These are phyloP conservation scores for Geotrupes spiniger DNA, from an alignment of 2,888 invertebrate species.

Conservation along the genomic window DNA sequence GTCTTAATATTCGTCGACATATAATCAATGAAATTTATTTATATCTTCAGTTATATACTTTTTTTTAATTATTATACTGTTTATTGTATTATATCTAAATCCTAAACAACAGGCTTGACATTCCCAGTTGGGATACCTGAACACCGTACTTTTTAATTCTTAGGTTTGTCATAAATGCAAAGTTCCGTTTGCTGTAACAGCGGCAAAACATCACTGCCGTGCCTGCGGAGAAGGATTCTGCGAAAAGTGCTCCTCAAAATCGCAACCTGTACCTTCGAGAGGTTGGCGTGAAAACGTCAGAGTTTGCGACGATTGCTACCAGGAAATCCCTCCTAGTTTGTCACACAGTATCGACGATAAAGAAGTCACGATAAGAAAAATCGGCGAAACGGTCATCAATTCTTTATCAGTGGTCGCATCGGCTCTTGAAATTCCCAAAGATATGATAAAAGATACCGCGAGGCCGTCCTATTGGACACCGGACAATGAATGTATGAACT, in stretches of 20 bases:
- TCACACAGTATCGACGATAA: slow-evolving; percentile 37
- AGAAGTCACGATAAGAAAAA: slow-evolving; percentile 59
- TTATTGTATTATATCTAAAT: too few species aligned
- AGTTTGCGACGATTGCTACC: slow-evolving; percentile 69
- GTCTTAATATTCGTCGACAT: too few species aligned
- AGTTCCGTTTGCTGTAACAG: slow-evolving; percentile 54
- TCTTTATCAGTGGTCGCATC: slow-evolving; percentile 68
- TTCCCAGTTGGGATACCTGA: neutral
- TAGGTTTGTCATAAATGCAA: slow-evolving; percentile 67
- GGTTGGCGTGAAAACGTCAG: slow-evolving; percentile 71
- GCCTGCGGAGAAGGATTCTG: slow-evolving; percentile 80
- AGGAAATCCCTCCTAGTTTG: slow-evolving; percentile 41
- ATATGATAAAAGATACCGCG: slow-evolving; percentile 73
- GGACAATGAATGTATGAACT: slow-evolving; percentile 65
- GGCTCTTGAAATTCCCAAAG: slow-evolving; percentile 71
- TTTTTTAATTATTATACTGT: neutral
- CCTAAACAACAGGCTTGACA: too few species aligned
- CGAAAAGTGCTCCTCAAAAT: slow-evolving; percentile 65
- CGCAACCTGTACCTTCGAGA: slow-evolving; percentile 65
- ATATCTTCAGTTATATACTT: neutral
- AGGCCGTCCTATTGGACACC: slow-evolving; percentile 79
- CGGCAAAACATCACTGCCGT: slow-evolving; percentile 72
- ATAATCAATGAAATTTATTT: slow-evolving; percentile 9
- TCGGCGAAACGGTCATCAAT: slow-evolving; percentile 70
- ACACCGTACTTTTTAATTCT: slow-evolving; percentile 8